These are phyloP conservation scores for Saccopteryx leptura DNA, from an alignment of 2,113 vertebrate genomes.

Conservation along the genomic window DNA sequence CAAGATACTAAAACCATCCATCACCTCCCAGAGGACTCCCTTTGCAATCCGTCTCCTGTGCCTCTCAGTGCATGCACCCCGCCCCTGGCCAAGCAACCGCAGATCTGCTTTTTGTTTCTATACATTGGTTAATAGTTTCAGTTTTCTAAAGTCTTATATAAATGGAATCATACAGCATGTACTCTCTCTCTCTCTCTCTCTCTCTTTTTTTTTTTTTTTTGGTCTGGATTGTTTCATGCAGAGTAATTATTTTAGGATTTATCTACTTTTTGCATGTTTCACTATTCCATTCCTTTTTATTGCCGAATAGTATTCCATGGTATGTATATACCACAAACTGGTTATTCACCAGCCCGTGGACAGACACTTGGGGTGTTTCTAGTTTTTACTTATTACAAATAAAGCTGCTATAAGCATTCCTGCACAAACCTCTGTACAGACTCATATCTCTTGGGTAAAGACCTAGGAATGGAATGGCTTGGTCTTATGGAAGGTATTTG, in stretches of 20 bases:
- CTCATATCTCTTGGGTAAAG: background rate
- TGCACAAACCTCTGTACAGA: background rate
- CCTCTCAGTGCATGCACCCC: accelerated
- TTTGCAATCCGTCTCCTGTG: background rate
- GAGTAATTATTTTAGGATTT: slow-evolving; percentile 28
- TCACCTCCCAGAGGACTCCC: background rate
- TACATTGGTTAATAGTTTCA: background rate
- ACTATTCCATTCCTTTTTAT: background rate
- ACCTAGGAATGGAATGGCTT: background rate
- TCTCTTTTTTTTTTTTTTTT: background rate
- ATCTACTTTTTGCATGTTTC: background rate
- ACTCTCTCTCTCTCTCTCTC: background rate
- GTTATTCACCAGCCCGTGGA: background rate
- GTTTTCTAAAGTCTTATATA: slow-evolving; percentile 14
- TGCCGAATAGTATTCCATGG: background rate
- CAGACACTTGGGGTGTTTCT: background rate
- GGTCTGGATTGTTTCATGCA: background rate
- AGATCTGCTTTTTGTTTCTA: background rate
- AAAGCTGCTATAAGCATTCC: background rate
- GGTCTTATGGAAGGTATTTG: background rate
- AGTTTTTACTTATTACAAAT: background rate
- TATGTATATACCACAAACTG: background rate
- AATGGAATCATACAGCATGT: background rate
- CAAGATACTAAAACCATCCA: background rate
- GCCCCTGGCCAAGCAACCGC: background rate